These are phyloP conservation scores for Oxystoma pomonae DNA, from an alignment of 2,888 invertebrate genomes.

Conservation along the genomic window DNA sequence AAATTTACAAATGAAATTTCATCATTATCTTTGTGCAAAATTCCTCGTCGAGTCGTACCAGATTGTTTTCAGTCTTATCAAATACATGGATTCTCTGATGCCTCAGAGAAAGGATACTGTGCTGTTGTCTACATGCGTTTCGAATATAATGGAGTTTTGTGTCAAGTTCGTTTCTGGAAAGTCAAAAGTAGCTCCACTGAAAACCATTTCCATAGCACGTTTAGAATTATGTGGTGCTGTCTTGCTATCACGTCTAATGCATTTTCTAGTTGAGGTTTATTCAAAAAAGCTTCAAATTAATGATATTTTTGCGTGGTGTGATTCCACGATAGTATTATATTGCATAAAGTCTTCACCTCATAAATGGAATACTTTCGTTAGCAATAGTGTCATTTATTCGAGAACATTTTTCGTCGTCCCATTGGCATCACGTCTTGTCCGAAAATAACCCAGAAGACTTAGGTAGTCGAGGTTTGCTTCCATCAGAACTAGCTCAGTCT, in stretches of 20 bases:
- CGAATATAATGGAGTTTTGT: not conserved
- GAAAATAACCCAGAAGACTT: conserved; percentile 12
- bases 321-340: conserved; percentile 4
- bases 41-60: not conserved
- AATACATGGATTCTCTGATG: conserved; percentile 4
- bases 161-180: conserved; percentile 3
- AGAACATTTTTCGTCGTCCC: conserved; percentile 1
- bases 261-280: not conserved
- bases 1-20: conserved; percentile 1
- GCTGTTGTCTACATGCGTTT: conserved; percentile 4
- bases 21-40: not conserved
- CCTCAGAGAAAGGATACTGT: not conserved
- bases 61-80: not conserved
- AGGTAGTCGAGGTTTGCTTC: conserved; percentile 7
- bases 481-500: conserved; percentile 5
- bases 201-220: conserved; percentile 1
- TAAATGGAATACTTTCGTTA: conserved; percentile 12
- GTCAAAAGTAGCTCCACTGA: conserved; percentile 8
- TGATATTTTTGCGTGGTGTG: conserved; percentile 4
- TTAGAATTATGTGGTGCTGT: conserved; percentile 6
- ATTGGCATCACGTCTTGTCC: conserved; percentile 9
- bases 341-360: conserved; percentile 6
- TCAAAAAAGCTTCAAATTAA: not conserved
- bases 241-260: not conserved
- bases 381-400: conserved; percentile 5